phyloP scores from a whole-genome alignment of 2,797 vertebrate genomes.

The Pelobates cultripes region DNA sequence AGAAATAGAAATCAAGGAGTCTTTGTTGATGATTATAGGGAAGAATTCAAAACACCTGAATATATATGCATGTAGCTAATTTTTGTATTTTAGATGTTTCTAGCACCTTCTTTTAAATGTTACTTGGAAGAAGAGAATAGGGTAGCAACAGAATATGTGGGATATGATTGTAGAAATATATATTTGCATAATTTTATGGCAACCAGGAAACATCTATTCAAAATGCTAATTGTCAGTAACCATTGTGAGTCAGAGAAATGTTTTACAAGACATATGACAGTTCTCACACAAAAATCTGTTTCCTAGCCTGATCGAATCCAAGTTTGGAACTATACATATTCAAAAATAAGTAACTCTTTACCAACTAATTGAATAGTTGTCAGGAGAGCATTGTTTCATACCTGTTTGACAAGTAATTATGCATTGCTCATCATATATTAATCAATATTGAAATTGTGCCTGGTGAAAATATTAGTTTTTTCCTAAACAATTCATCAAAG shows the following conservation, averaged over 20 bases:
- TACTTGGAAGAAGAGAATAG: not conserved
- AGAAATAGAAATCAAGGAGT: constrained; percentile 39
- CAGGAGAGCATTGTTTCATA: too few species aligned
- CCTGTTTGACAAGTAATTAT: too few species aligned
- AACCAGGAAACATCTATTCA: constrained; percentile 20
- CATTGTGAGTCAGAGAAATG: constrained; percentile 6
- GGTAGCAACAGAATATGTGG: not conserved
- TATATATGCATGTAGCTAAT: not conserved
- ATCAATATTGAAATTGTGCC: too few species aligned
- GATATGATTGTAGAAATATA: not conserved
- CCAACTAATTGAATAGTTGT: too few species aligned
- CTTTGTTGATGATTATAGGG: constrained; percentile 34
- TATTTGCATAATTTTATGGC: constrained; percentile 27
- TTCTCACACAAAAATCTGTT: constrained; percentile 16
- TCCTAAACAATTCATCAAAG: too few species aligned
- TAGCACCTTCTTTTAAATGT: not conserved
- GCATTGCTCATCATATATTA: too few species aligned
- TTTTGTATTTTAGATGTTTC: constrained; percentile 1
- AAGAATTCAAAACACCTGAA: constrained; percentile 29
- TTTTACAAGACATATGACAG: not conserved
- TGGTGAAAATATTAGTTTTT: too few species aligned
- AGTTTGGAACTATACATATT: not conserved
- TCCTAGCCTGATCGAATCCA: not conserved
- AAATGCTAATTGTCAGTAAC: constrained; percentile 22
- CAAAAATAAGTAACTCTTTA: too few species aligned